These are phyloP conservation scores for Entosphenus tridentatus DNA, from an alignment of 2,113 vertebrate genomes.

Conservation along the genomic window DNA sequence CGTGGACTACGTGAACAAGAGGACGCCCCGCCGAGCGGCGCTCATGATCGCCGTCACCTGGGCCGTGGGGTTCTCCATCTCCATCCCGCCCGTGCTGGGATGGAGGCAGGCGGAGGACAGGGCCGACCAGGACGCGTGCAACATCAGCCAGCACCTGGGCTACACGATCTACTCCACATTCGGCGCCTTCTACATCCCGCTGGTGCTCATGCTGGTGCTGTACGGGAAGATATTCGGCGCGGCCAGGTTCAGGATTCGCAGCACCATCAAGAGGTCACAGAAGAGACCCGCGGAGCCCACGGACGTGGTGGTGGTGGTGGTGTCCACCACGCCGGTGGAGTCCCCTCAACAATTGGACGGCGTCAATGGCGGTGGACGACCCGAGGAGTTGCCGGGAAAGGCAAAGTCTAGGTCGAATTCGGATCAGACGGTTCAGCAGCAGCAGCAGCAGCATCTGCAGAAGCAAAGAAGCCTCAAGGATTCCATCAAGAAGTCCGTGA, in stretches of 20 bases:
- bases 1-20: slow-evolving; percentile 85
- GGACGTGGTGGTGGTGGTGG: too few species aligned
- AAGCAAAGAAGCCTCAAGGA: too few species aligned
- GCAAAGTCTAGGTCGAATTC: too few species aligned
- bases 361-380: too few species aligned
- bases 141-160: slow-evolving; percentile 78
- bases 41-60: slow-evolving; percentile 72
- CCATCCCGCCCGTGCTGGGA: slow-evolving; percentile 89
- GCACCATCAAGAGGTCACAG: slow-evolving; percentile 14
- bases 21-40: slow-evolving; percentile 68
- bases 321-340: too few species aligned
- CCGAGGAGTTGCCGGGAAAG: too few species aligned
- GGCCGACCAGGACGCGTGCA: slow-evolving; percentile 62
- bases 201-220: slow-evolving; percentile 78
- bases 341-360: too few species aligned
- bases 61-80: slow-evolving; percentile 84
- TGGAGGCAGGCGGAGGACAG: slow-evolving; percentile 84
- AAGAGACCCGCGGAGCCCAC: too few species aligned
- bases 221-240: slow-evolving; percentile 83
- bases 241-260: slow-evolving; percentile 72
- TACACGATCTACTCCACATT: slow-evolving; percentile 98
- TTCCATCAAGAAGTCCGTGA: too few species aligned
- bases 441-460: too few species aligned
- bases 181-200: slow-evolving; percentile 86
- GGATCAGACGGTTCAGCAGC: too few species aligned